These are phyloP conservation scores for Blera fallax DNA, from an alignment of 2,888 invertebrate genomes.

Conservation along the genomic window DNA sequence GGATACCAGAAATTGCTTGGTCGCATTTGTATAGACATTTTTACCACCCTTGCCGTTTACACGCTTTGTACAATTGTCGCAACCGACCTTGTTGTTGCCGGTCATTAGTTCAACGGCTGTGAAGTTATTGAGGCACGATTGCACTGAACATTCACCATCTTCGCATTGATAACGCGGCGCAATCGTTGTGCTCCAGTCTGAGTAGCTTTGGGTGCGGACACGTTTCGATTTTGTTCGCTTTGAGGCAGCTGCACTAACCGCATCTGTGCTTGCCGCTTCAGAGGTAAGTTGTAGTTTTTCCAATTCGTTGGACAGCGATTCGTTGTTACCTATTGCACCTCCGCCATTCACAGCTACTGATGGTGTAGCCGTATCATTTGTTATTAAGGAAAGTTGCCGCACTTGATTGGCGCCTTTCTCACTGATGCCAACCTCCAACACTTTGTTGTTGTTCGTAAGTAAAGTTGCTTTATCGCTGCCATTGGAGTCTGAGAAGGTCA, in stretches of 20 bases:
- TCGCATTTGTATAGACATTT: conserved; percentile 90
- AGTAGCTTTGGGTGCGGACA: conserved; percentile 80
- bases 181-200: conserved; percentile 83
- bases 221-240: conserved; percentile 75
- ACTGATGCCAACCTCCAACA: conserved; percentile 78
- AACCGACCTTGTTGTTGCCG: conserved; percentile 96
- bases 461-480: conserved; percentile 54
- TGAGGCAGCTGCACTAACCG: conserved; percentile 44
- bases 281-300: conserved; percentile 68
- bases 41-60: conserved; percentile 87
- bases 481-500: conserved; percentile 72
- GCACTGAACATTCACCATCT: conserved; percentile 91
- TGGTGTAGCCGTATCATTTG: conserved; percentile 4
- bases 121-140: conserved; percentile 95
- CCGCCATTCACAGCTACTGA: conserved; percentile 64
- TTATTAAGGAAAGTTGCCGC: conserved; percentile 76
- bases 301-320: conserved; percentile 73
- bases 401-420: conserved; percentile 79
- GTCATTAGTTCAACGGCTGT: conserved; percentile 94
- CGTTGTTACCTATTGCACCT: conserved; percentile 64
- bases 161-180: conserved; percentile 88
- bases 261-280: conserved; percentile 15
- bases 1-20: conserved; percentile 92
- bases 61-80: conserved; percentile 93
- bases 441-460: conserved; percentile 74